A percentile compares a stretch with the other conserved stretches of the same genome.
These are phyloP conservation scores for Smittia aterrima DNA, from an alignment of 2,888 invertebrate species.

Conservation along the genomic window DNA sequence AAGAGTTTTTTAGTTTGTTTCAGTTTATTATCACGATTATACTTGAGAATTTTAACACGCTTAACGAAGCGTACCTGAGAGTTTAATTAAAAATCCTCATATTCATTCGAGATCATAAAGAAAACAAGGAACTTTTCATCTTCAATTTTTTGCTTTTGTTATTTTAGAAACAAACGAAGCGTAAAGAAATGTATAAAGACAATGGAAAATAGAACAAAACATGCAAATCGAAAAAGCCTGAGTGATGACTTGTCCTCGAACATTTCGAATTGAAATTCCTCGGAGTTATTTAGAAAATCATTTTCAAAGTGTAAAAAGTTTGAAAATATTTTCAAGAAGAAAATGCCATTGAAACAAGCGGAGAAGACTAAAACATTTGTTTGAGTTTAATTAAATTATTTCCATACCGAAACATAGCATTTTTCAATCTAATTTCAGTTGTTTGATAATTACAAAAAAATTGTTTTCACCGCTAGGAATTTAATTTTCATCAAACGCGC, in stretches of 20 bases:
- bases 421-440: background rate
- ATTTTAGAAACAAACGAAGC: background rate
- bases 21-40: too few species aligned
- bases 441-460: background rate
- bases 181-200: background rate
- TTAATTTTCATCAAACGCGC: background rate
- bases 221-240: background rate
- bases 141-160: background rate
- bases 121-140: background rate
- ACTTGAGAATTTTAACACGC: background rate
- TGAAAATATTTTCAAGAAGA: too few species aligned
- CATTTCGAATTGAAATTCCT: background rate
- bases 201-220: background rate
- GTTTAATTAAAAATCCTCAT: constrained; percentile 2
- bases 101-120: background rate
- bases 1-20: too few species aligned
- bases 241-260: too few species aligned
- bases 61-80: background rate
- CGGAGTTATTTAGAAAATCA: too few species aligned
- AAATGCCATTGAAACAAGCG: background rate
- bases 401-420: background rate
- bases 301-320: too few species aligned
- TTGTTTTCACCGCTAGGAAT: background rate
- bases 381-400: constrained; percentile 14
- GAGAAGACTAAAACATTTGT: background rate